Evolutionary conservation across 1,140 invertebrate species (phyloP).

Genomic region (Phortica variegata): DNA sequence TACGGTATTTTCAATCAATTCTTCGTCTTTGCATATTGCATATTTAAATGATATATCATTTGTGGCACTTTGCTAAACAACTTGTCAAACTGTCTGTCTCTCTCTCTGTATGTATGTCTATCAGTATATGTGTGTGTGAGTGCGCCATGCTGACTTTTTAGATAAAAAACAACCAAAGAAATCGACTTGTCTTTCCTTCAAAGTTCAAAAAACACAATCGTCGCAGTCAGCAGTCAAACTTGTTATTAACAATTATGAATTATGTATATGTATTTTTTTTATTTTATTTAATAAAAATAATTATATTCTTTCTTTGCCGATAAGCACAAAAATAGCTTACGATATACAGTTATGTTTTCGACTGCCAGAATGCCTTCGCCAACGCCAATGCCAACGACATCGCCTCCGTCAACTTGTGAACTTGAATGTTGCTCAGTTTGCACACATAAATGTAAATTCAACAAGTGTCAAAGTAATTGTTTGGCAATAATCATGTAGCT

Average conservation of each 20-base stretch:
- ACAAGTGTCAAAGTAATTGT: too few species aligned
- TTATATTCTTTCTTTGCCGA: conserved; percentile 50
- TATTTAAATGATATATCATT: conserved; percentile 44
- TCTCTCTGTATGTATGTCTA: too few species aligned
- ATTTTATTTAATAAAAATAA: conserved; percentile 53
- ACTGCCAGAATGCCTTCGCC: conserved; percentile 1
- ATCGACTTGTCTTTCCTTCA: conserved; percentile 53
- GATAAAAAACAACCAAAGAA: conserved; percentile 26
- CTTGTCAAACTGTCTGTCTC: conserved; percentile 49
- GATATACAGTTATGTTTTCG: conserved; percentile 50
- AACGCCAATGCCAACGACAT: too few species aligned
- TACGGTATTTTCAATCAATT: neutral
- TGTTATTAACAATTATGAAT: neutral
- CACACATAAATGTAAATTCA: too few species aligned
- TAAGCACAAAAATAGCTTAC: conserved; percentile 46
- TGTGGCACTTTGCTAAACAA: conserved; percentile 53
- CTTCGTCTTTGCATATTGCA: neutral
- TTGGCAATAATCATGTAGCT: too few species aligned
- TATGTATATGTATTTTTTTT: conserved; percentile 24
- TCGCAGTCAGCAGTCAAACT: conserved; percentile 4
- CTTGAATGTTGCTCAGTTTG: too few species aligned
- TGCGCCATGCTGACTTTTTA: conserved; percentile 51
- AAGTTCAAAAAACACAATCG: conserved; percentile 51
- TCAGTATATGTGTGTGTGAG: too few species aligned
- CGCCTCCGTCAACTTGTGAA: too few species aligned